A percentile compares a stretch with the other conserved stretches of the same genome.
Conservation (phyloP, 2,113 vertebrate genomes). For the Capreolus pygargus region DNA sequence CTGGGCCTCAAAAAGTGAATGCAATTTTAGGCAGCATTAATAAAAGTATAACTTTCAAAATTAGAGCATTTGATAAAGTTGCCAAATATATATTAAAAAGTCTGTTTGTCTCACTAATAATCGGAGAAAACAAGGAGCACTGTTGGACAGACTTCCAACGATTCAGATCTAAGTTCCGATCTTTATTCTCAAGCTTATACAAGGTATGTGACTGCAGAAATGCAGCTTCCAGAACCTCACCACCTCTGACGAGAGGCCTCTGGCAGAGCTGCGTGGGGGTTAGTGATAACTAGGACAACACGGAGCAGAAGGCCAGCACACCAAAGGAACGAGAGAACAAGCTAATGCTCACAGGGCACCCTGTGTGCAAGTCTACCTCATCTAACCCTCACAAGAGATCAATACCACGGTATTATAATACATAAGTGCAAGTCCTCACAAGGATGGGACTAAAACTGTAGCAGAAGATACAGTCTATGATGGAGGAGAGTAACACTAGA, state of each 20-base stretch:
- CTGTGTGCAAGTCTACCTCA: background rate
- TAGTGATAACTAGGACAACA: fast-evolving
- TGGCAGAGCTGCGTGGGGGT: no score
- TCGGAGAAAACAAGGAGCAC: background rate
- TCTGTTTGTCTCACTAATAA: background rate
- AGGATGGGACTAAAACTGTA: background rate
- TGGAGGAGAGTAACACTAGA: background rate
- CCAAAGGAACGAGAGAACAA: background rate
- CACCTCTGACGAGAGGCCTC: background rate
- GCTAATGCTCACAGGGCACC: background rate
- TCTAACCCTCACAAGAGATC: background rate
- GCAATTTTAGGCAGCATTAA: background rate
- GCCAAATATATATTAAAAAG: background rate
- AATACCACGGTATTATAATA: background rate
- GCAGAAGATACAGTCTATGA: background rate
- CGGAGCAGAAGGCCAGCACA: fast-evolving
- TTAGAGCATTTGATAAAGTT: background rate
- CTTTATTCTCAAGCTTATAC: background rate
- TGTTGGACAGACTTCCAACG: background rate
- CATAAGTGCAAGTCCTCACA: background rate
- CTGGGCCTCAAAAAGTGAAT: background rate
- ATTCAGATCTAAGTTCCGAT: background rate
- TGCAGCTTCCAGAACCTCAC: background rate
- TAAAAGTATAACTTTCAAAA: constrained; percentile 18
- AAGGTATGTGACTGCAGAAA: background rate